Evolutionary conservation across 2,797 vertebrate genomes (phyloP).

Genomic region (Darevskia nairensis): DNA sequence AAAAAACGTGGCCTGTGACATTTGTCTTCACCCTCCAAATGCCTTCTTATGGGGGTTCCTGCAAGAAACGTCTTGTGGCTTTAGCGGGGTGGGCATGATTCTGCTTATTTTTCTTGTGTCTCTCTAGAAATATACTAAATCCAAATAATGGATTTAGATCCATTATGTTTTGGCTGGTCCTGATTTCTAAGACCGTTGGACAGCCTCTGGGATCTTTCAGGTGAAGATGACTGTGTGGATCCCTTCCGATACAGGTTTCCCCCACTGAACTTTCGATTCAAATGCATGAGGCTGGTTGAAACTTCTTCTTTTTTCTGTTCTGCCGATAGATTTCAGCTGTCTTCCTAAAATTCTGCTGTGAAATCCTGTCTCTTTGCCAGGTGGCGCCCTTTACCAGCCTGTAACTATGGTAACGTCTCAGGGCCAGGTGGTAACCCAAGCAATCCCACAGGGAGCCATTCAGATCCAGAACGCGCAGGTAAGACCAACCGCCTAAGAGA

Average conservation of each 20-base stretch:
- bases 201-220: not conserved
- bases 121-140: not conserved
- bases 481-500: constrained; percentile 53
- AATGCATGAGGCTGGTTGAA: not conserved
- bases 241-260: not conserved
- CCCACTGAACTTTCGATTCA: not conserved
- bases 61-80: not conserved
- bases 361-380: constrained; percentile 73
- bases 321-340: not conserved
- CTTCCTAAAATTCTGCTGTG: not conserved
- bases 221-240: not conserved
- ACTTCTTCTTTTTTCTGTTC: not conserved
- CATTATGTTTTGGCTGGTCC: not conserved
- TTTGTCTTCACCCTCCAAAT: not conserved
- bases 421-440: constrained; percentile 96
- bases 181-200: not conserved
- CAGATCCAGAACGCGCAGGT: constrained; percentile 98
- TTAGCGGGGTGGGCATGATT: not conserved
- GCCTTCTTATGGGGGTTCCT: too few relatives aligned
- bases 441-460: constrained; percentile 93
- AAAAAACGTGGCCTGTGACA: not conserved
- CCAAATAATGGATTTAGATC: not conserved
- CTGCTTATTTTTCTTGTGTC: not conserved
- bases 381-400: constrained; percentile 97
- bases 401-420: constrained; percentile 99